Percentiles rank a stretch among this genome's conserved stretches.
Evolutionary conservation across 2,888 invertebrate species (phyloP).

Genomic region (Lamellibrachia satsuma): DNA sequence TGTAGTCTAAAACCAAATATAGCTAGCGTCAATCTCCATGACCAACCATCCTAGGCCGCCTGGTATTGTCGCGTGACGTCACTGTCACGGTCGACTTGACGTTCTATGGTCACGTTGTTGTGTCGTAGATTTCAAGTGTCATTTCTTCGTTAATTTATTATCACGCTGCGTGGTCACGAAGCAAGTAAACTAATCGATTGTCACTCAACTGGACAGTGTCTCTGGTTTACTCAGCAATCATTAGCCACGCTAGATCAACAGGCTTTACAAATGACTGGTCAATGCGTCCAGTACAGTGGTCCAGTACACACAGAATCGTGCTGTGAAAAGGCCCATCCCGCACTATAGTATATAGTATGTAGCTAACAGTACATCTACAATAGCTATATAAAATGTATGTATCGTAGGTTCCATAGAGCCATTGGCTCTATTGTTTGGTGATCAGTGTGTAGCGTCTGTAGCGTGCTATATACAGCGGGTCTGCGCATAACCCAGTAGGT

Average conservation of each 20-base stretch:
- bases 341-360: background rate
- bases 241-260: background rate
- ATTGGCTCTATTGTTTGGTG: no score
- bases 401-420: no score
- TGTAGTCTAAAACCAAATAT: no score
- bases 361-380: background rate
- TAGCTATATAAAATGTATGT: background rate
- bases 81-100: background rate
- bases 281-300: background rate
- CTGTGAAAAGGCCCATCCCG: background rate
- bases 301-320: background rate
- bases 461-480: no score
- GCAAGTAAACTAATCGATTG: background rate
- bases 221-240: background rate
- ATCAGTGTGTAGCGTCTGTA: no score
- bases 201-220: background rate
- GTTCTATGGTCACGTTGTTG: background rate
- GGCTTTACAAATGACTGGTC: background rate
- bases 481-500: no score
- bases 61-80: background rate
- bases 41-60: background rate
- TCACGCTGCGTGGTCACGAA: background rate
- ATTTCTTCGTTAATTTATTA: background rate
- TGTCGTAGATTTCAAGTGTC: constrained; percentile 3
- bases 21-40: no score